Evolutionary conservation across 2,888 invertebrate genomes (phyloP).

Genomic region (Parnassius apollo): DNA sequence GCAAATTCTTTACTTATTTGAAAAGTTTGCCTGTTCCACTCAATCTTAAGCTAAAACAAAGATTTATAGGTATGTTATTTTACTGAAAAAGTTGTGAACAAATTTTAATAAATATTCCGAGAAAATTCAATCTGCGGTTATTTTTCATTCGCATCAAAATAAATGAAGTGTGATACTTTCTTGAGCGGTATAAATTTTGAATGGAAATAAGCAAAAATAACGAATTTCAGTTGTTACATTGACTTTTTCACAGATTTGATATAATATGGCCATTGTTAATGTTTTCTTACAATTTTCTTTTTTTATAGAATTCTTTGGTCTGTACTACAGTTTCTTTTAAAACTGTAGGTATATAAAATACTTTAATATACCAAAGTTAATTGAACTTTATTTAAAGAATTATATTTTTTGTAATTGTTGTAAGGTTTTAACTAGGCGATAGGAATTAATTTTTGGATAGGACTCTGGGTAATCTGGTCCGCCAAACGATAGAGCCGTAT

Average conservation of each 20-base stretch:
- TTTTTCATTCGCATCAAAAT: constrained; percentile 8
- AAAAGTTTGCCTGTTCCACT: constrained; percentile 7
- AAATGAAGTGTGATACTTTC: constrained; percentile 9
- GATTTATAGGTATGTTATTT: constrained; percentile 8
- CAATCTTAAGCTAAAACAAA: neutral
- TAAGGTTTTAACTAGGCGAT: too few species aligned
- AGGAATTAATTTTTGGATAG: too few species aligned
- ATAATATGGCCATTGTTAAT: constrained; percentile 1
- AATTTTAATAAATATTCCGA: constrained; percentile 12
- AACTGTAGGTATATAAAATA: neutral
- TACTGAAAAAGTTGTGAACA: constrained; percentile 5
- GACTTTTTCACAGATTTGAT: constrained; percentile 4
- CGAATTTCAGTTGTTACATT: constrained; percentile 7
- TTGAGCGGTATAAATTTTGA: constrained; percentile 6
- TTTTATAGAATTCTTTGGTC: neutral
- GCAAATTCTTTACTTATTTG: neutral
- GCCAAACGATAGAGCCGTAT: too few species aligned
- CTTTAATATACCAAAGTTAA: too few species aligned
- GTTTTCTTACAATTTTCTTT: constrained; percentile 5
- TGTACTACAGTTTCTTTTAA: neutral
- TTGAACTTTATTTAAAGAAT: too few species aligned
- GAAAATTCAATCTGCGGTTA: constrained; percentile 1
- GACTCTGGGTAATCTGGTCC: too few species aligned
- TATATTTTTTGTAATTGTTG: too few species aligned
- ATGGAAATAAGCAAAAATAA: constrained; percentile 5